These are phyloP conservation scores for Ectemnius lituratus DNA, from an alignment of 2,888 invertebrate genomes.

Conservation along the genomic window DNA sequence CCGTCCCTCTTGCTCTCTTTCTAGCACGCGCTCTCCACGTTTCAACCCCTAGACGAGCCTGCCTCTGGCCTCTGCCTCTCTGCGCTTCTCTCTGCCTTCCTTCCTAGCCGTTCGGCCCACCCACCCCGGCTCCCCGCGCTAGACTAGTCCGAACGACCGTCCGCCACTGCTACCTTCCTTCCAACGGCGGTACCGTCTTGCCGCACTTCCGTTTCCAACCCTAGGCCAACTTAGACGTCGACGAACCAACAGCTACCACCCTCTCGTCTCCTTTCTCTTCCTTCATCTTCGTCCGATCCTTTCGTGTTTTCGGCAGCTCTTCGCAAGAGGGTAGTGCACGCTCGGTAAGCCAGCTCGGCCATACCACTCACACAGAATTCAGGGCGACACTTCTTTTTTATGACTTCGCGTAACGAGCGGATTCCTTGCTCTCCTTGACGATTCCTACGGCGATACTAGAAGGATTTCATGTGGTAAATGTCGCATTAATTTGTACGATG, in stretches of 20 bases:
- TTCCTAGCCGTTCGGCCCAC: conserved; percentile 62
- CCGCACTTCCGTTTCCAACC: conserved; percentile 72
- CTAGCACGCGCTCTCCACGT: conserved; percentile 52
- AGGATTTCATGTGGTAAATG: too few relatives aligned
- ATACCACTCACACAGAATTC: neutral
- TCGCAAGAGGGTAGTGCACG: neutral
- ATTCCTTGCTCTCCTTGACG: neutral
- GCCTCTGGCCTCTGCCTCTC: conserved; percentile 43
- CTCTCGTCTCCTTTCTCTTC: neutral
- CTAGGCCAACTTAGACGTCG: conserved; percentile 65
- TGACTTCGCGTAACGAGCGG: neutral
- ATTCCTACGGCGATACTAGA: too few relatives aligned
- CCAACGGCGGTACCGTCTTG: conserved; percentile 66
- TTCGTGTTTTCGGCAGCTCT: neutral
- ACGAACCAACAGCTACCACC: conserved; percentile 60
- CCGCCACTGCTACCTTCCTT: conserved; percentile 53
- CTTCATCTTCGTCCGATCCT: neutral
- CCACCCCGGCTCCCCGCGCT: conserved; percentile 33
- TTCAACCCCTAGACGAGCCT: conserved; percentile 64
- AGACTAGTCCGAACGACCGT: neutral
- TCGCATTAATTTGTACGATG: too few relatives aligned
- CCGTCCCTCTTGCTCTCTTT: conserved; percentile 42
- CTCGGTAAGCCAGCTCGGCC: conserved; percentile 9
- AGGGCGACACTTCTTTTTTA: conserved; percentile 8
- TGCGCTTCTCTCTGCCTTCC: conserved; percentile 54